Evolutionary conservation across 2,797 vertebrate genomes (phyloP).

Genomic region (Aeoliscus strigatus): DNA sequence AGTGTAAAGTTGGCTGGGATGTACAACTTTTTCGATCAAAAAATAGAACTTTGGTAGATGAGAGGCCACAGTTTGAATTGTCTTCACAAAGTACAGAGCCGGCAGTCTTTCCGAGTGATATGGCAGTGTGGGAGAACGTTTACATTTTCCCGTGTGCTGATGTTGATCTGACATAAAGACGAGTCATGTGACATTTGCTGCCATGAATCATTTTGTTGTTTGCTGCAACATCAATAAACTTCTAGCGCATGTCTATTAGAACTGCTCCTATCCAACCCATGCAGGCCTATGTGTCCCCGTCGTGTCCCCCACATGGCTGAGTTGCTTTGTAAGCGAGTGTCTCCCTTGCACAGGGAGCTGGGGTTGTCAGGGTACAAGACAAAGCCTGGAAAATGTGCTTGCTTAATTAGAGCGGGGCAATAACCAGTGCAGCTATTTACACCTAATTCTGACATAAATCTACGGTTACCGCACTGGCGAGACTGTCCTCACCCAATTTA

Average conservation of each 20-base stretch:
- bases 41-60: conserved; percentile 40
- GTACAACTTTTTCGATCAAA: conserved; percentile 26
- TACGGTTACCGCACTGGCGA: conserved; percentile 68
- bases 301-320: conserved; percentile 33
- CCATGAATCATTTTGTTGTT: conserved; percentile 26
- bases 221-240: no score
- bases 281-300: no score
- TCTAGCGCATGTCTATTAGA: no score
- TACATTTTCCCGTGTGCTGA: conserved; percentile 33
- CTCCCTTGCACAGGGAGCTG: conserved; percentile 37
- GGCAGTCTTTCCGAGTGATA: conserved; percentile 40
- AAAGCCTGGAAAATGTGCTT: conserved; percentile 51
- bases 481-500: conserved; percentile 67
- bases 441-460: conserved; percentile 74
- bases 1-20: conserved; percentile 48
- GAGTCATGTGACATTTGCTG: conserved; percentile 42
- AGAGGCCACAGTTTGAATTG: conserved; percentile 44
- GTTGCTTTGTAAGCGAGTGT: conserved; percentile 52
- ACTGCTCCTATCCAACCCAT: no score
- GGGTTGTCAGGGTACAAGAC: conserved; percentile 39
- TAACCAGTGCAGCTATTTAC: conserved; percentile 65
- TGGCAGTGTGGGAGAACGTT: conserved; percentile 21
- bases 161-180: conserved; percentile 34
- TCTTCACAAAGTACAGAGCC: conserved; percentile 37
- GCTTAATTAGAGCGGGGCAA: conserved; percentile 73